Evolutionary conservation across 2,888 invertebrate genomes (phyloP).

Genomic region (Ceriagrion tenellum): DNA sequence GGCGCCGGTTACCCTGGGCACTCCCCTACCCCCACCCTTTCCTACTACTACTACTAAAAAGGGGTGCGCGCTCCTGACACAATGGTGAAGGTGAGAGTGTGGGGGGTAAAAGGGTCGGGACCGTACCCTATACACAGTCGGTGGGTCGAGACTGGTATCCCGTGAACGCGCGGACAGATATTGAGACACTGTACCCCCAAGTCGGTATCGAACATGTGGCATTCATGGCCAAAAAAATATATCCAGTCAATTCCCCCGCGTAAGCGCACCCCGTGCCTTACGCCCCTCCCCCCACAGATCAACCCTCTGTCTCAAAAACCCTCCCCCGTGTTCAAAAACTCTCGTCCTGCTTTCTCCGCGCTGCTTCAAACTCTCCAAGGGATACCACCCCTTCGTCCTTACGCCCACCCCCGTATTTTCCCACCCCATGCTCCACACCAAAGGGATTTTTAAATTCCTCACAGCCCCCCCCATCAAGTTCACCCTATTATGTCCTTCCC

Average conservation of each 20-base stretch:
- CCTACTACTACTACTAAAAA: background rate
- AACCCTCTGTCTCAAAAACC: background rate
- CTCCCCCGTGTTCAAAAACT: too few relatives aligned
- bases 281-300: background rate
- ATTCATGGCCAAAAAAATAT: background rate
- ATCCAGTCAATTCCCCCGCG: background rate
- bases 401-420: background rate
- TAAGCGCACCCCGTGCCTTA: background rate
- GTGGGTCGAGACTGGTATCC: background rate
- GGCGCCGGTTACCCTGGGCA: background rate
- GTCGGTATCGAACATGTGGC: conserved; percentile 66
- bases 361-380: background rate
- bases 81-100: background rate
- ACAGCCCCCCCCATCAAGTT: too few relatives aligned
- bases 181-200: conserved; percentile 14
- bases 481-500: background rate
- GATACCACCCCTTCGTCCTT: background rate
- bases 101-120: background rate
- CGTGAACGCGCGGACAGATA: background rate
- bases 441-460: background rate
- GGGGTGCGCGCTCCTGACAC: conserved; percentile 50
- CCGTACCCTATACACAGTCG: background rate
- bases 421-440: background rate
- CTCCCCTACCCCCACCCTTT: background rate
- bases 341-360: background rate